Conservation (phyloP, 1,140 invertebrate species). For the Scylla paramamosain region DNA sequence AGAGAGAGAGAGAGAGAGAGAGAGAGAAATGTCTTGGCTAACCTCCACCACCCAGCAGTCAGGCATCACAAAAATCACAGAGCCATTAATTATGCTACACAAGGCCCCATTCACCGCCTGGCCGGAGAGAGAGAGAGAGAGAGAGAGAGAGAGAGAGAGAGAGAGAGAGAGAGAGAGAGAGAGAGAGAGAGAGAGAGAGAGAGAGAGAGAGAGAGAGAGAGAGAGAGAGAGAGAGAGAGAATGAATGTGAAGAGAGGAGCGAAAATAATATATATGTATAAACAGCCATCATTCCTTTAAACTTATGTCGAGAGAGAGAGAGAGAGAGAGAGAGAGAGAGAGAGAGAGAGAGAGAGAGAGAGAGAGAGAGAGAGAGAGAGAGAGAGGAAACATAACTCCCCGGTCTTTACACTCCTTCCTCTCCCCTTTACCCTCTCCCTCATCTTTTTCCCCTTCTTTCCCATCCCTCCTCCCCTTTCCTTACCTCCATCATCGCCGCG, state of each 20-base stretch:
- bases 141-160: slow-evolving; percentile 48
- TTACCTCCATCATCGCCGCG: background rate
- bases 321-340: slow-evolving; percentile 49
- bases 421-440: background rate
- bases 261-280: too few relatives aligned
- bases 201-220: slow-evolving; percentile 42
- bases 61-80: background rate
- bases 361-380: slow-evolving; percentile 50
- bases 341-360: slow-evolving; percentile 58
- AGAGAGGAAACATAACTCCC: background rate
- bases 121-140: too few relatives aligned
- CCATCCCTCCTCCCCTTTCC: background rate
- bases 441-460: background rate
- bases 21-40: slow-evolving; percentile 40
- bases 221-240: slow-evolving; percentile 53
- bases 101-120: background rate
- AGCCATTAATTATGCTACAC: background rate
- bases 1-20: slow-evolving; percentile 8
- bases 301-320: slow-evolving; percentile 23
- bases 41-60: background rate
- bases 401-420: background rate
- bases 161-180: slow-evolving; percentile 53
- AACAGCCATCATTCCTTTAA: too few relatives aligned
- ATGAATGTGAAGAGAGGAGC: background rate
- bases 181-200: slow-evolving; percentile 9